phyloP scores from a whole-genome alignment of 2,888 invertebrate species.

The Phyllotreta striolata region DNA sequence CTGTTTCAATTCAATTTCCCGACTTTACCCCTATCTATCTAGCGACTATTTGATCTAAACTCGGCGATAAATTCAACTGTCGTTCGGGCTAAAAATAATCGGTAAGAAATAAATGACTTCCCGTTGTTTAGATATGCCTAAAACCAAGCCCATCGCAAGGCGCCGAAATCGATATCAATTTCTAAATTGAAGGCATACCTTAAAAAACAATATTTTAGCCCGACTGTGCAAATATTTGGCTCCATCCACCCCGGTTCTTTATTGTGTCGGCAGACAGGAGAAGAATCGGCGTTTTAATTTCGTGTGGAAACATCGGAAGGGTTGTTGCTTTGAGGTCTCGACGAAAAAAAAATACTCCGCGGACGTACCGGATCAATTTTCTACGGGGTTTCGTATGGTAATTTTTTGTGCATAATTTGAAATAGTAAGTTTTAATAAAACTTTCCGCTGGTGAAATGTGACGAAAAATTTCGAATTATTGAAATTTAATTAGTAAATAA shows the following conservation, averaged over 20 bases:
- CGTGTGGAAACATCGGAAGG: slow-evolving; percentile 32
- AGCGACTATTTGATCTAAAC: too few species aligned
- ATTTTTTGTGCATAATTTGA: too few species aligned
- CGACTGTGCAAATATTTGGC: slow-evolving; percentile 55
- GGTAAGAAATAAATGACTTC: too few species aligned
- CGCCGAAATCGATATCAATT: slow-evolving; percentile 55
- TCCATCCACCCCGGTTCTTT: slow-evolving; percentile 52
- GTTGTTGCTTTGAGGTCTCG: slow-evolving; percentile 19
- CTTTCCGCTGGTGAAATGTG: too few species aligned
- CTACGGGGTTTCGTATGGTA: too few species aligned
- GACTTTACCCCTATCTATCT: too few species aligned
- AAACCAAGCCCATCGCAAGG: slow-evolving; percentile 45
- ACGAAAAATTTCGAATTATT: too few species aligned
- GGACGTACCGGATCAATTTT: background rate
- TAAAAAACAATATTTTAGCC: slow-evolving; percentile 56
- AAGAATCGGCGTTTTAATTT: slow-evolving; percentile 40
- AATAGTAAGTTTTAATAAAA: too few species aligned
- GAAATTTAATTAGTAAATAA: too few species aligned
- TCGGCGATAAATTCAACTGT: too few species aligned
- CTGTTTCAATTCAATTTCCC: too few species aligned
- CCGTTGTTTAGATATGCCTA: slow-evolving; percentile 28
- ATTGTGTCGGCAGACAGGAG: slow-evolving; percentile 42
- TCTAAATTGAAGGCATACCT: slow-evolving; percentile 56
- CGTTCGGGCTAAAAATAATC: too few species aligned
- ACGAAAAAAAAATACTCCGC: background rate